Evolutionary conservation across 2,888 invertebrate genomes (phyloP).

Genomic region (Cerastis leucographa): DNA sequence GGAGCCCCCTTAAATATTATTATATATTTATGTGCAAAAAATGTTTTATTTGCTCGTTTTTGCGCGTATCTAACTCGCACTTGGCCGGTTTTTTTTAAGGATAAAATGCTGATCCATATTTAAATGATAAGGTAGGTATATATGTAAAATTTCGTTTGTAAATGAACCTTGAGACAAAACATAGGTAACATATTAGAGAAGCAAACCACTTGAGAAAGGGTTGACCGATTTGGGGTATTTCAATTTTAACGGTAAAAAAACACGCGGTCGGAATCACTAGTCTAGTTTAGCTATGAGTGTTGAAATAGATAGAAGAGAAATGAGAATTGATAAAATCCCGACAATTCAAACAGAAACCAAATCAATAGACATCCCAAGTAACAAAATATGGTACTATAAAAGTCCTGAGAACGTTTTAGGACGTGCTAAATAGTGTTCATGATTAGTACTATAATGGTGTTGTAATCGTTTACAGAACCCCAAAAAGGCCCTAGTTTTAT

Average conservation of each 20-base stretch:
- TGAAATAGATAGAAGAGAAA: background rate
- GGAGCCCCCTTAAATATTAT: too few species aligned
- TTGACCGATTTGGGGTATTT: background rate
- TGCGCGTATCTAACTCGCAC: too few species aligned
- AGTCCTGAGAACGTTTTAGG: too few species aligned
- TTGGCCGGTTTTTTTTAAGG: too few species aligned
- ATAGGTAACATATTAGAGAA: background rate
- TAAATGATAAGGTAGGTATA: background rate
- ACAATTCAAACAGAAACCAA: background rate
- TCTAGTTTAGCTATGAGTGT: background rate
- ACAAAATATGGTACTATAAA: too few species aligned
- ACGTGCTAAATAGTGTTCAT: too few species aligned
- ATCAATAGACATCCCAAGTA: constrained; percentile 3
- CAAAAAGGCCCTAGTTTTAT: too few species aligned
- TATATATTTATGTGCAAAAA: too few species aligned
- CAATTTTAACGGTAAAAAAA: background rate
- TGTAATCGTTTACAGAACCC: too few species aligned
- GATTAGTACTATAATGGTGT: too few species aligned
- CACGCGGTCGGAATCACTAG: background rate
- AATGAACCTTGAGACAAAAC: background rate
- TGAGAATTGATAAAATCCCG: background rate
- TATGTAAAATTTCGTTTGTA: background rate
- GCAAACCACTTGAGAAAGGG: background rate
- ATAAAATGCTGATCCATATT: too few species aligned
- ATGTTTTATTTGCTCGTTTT: too few species aligned